Evolutionary conservation across 2,113 vertebrate species (phyloP).

Genomic region (Odontophorus gujanensis): DNA sequence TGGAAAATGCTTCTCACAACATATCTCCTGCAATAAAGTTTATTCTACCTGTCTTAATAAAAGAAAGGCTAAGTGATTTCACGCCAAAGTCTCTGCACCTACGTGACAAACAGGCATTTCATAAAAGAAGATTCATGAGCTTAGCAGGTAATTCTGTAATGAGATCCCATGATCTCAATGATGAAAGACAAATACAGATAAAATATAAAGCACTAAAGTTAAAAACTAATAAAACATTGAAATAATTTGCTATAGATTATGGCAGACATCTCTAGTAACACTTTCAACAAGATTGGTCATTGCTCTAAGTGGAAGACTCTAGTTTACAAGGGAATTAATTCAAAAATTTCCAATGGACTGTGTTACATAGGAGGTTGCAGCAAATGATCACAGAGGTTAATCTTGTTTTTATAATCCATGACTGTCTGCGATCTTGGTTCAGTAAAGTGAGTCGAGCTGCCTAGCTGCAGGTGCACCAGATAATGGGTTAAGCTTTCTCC

Average conservation of each 20-base stretch:
- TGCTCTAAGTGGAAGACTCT: constrained; percentile 31
- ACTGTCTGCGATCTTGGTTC: neutral
- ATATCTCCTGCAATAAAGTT: neutral
- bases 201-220: neutral
- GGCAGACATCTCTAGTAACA: constrained; percentile 15
- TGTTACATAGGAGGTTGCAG: neutral
- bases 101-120: neutral
- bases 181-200: constrained; percentile 2
- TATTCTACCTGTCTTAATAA: neutral
- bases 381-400: constrained; percentile 3
- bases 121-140: neutral
- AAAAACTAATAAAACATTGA: constrained; percentile 39
- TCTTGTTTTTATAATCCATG: constrained; percentile 17
- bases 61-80: neutral
- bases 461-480: neutral
- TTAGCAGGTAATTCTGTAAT: constrained; percentile 5
- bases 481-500: neutral
- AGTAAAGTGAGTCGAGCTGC: neutral
- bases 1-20: neutral
- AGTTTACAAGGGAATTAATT: neutral
- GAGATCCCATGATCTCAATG: neutral
- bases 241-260: constrained; percentile 37
- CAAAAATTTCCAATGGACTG: neutral
- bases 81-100: neutral
- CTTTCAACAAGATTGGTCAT: constrained; percentile 28